Conservation (phyloP, 2,113 vertebrate genomes). For the Oncorhynchus masou region DNA sequence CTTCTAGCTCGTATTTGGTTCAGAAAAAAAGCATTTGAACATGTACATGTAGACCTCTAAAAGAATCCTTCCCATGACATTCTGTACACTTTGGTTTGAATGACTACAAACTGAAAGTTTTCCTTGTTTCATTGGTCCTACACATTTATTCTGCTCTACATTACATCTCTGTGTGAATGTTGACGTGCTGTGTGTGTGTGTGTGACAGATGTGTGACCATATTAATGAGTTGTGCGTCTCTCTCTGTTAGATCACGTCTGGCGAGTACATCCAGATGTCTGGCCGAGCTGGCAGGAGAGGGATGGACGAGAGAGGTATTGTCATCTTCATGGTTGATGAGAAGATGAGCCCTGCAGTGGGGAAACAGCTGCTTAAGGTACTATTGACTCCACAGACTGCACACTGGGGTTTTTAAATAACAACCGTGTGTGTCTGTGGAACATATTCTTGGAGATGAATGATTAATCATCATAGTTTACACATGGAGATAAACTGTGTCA, state of each 20-base stretch:
- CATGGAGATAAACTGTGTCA: not conserved
- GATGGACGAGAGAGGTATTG: slow-evolving; percentile 98
- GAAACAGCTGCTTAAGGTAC: slow-evolving; percentile 96
- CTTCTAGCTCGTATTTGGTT: not conserved
- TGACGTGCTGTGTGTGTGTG: too few species aligned
- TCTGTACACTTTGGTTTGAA: too few species aligned
- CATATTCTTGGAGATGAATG: not conserved
- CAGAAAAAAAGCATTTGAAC: too few species aligned
- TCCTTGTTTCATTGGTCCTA: too few species aligned
- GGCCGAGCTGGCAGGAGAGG: slow-evolving; percentile 95
- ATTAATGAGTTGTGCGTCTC: not conserved
- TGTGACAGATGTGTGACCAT: not conserved
- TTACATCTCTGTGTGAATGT: too few species aligned
- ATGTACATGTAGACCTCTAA: too few species aligned
- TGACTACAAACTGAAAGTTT: too few species aligned
- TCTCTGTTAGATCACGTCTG: slow-evolving; percentile 87
- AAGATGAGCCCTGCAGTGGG: slow-evolving; percentile 96
- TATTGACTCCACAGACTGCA: not conserved
- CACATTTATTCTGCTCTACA: too few species aligned
- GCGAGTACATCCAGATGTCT: slow-evolving; percentile 99
- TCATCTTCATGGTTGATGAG: slow-evolving; percentile 98
- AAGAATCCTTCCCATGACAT: too few species aligned
- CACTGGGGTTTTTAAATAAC: too few species aligned
- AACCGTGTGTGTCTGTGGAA: not conserved
- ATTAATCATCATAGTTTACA: too few species aligned